Evolutionary conservation across 2,113 vertebrate species (phyloP), one percentile per base, ranked within the genome.

Genomic region (Nanorana parkeri): DNA sequence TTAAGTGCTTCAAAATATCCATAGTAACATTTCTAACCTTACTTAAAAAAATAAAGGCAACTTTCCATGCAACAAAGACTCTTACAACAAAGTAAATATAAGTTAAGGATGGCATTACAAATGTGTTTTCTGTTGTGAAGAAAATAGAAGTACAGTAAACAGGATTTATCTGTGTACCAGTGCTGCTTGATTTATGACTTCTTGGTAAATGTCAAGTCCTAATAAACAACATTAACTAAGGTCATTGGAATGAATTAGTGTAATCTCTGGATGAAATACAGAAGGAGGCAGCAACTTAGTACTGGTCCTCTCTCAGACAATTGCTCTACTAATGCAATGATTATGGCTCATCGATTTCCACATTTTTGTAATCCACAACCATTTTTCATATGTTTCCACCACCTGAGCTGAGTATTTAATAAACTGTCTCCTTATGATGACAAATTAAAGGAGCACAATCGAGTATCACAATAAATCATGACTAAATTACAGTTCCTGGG

Each of bases 191-290:
- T 36, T 74, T 74, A 74, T 74, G 20, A 20, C 54, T 29, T 24
- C 29, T 32, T 55, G 56, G 56, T n/a, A 74, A 56, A 74, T 74
- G 32, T 74, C n/a, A 77, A 64, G 61, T 24, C 41, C 32, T 36
- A 67, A 67, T 36, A 32, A 36, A 19, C 26, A 32, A 26, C 63
- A 63, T 63, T 64, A 77, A 64, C 63, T 47, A 77, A 77, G 74
- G 74, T 77, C 58, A 61, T 64, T 4, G 74, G 47, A 64, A 77
- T 63, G 61, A 76, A 76, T 76, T 76, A 76, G 26, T 28, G 55
- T 73, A 32, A 73, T 73, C 56, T 73, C 54, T 56, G 36, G 28
- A 60, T 23, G 61, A 77, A 41, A 47, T 47, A 47, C 41, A 47
- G 41, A 47, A 64, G 24, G 58, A 63, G 29, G 61, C 36, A 64